A percentile compares a stretch with the other conserved stretches of the same genome.
phyloP scores from a whole-genome alignment of 1,140 invertebrate genomes.

The Trichonephila inaurata region DNA sequence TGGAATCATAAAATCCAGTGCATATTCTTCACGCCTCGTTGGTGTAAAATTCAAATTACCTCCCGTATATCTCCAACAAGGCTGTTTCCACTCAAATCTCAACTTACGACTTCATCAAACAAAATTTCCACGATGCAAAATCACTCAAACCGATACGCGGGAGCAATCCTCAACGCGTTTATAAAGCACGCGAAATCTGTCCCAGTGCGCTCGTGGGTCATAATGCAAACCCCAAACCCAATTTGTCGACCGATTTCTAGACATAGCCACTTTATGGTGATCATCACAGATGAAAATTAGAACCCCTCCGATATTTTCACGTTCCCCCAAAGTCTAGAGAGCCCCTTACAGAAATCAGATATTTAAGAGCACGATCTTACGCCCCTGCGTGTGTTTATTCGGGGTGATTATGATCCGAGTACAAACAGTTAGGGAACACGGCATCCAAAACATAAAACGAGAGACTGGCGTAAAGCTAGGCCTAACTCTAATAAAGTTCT shows the following conservation, averaged over 20 bases:
- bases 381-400: slow-evolving; percentile 24
- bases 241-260: slow-evolving; percentile 43
- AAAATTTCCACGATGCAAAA: slow-evolving; percentile 40
- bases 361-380: slow-evolving; percentile 36
- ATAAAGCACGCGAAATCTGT: slow-evolving; percentile 44
- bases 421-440: slow-evolving; percentile 12
- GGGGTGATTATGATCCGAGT: slow-evolving; percentile 40
- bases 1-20: neutral
- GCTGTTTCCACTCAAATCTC: neutral
- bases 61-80: neutral
- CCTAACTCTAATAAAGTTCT: slow-evolving; percentile 45
- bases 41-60: slow-evolving; percentile 11
- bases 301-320: slow-evolving; percentile 51
- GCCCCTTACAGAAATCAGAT: slow-evolving; percentile 41
- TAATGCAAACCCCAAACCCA: slow-evolving; percentile 55
- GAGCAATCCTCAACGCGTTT: slow-evolving; percentile 13
- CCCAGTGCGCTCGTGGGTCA: neutral
- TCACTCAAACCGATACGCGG: neutral
- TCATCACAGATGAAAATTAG: slow-evolving; percentile 66
- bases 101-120: slow-evolving; percentile 56
- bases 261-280: slow-evolving; percentile 56
- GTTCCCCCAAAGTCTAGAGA: neutral
- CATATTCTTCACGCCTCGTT: slow-evolving; percentile 9
- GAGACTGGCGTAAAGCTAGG: slow-evolving; percentile 35
- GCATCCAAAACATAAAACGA: slow-evolving; percentile 56